Base-by-base conservation (phyloP, 2,113 vertebrate species). In the Oryzias celebensis region DNA sequence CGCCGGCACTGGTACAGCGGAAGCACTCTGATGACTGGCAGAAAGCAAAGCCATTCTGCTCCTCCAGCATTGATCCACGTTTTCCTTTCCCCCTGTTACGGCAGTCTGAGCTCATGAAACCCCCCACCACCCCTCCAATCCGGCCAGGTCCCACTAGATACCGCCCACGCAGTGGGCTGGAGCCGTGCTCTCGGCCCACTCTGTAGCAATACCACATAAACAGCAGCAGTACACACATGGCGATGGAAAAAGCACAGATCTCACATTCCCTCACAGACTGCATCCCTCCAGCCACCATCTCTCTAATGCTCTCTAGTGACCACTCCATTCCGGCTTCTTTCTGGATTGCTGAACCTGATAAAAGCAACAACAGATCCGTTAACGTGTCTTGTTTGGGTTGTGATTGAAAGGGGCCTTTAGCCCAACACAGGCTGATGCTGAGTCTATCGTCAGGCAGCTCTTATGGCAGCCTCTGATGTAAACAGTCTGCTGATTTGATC, bases 161-260 rank as follows among this genome's bases (percentile, higher is more conserved):
- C 51, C 85, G 62, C 12, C 89, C 86, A 1, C 83, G 87, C 67
- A 89, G 65, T 0, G 90, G 87, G 77, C 92, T 83, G 15, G 93
- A 89, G 26, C 94, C 91, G 54, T 96, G 96, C 86, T 99, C 96
- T 0, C 96, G 88, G 68, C 97, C 97, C 54, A 99, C 94, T n/a
- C 95, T 93, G 86, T 98, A 98, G 63, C 96, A 99, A 82, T 99
- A 98, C 97, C 97, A 99, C 73, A 96, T 83, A 1, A 99, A 98
- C 12, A 99, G 91, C 62, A 96, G 78, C 65, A 95, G 84, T 50
- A 98, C 90, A 85, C 95, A 93, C 80, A 92, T 91, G 47, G 92
- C 94, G 0, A 93, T 92, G 23, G 88, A 89, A 0, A 95, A 80
- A 0, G 96, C 96, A 0, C 90, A 87, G 75, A 91, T 71, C 80